Base-by-base conservation (phyloP, 2,113 vertebrate species). In the Climacteris rufus region DNA sequence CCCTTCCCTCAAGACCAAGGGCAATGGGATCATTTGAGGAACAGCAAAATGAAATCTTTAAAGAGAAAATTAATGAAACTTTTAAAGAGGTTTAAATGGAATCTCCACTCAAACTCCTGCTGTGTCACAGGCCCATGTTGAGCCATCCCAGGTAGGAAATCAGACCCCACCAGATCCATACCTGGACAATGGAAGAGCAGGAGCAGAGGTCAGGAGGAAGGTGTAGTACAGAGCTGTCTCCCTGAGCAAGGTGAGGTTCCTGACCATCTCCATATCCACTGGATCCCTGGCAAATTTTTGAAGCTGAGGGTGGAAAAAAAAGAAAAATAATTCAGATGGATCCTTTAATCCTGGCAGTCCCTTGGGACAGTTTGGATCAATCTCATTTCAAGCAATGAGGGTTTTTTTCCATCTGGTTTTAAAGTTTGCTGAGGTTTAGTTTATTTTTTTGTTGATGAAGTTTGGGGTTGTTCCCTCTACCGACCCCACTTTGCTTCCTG, bases 181-280 rank as follows among this genome's bases (percentile, higher is more conserved):
- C 97, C 95, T 97, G 0, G 80, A 20, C 1, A 97, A 19, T 5
- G 72, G 4, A 13, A 95, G 65, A 10, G 8, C 79, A 31, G 87
- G 68, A 21, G 39, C 88, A n/a, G 96, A 94, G 40, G 77, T 97
- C 57, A 97, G 76, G 1, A 97, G 90, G 0, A 2, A 70, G 70
- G 93, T 97, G 39, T 94, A 97, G 72, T 91, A 97, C 53, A 59
- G 15, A 4, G 93, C 96, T 3, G 88, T 97, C 13, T 95, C 78
- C 83, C 7, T 21, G 3, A 87, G 90, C 79, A 97, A 35, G 42
- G 75, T 94, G 63, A 97, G 95, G 25, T 91, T 88, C 82, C 86
- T 63, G 17, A 95, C 31, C 89, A 93, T 39, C 66, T 89, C 54
- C 12, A 96, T 2, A 2, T 59, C 87, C 18, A 47, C 78, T 0